Percentiles rank a stretch among this genome's conserved stretches.
Conservation (phyloP, 2,113 vertebrate species). For the Scomber japonicus region DNA sequence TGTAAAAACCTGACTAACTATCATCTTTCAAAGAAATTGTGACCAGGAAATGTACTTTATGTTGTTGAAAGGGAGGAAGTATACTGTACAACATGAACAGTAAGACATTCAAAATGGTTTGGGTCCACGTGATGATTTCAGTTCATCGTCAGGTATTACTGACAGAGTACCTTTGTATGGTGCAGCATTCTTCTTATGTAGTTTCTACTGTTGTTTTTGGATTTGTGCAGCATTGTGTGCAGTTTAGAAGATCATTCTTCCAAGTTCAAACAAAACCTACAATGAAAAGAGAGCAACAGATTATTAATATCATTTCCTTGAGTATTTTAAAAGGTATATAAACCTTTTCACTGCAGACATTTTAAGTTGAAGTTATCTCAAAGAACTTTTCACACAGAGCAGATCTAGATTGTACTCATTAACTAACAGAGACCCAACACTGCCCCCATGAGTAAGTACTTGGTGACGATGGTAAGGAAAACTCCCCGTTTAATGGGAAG, state of each 20-base stretch:
- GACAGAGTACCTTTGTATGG: constrained; percentile 45
- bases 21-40: background rate
- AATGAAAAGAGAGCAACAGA: constrained; percentile 47
- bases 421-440: no score
- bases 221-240: constrained; percentile 4
- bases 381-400: no score
- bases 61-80: background rate
- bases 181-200: constrained; percentile 20
- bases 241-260: constrained; percentile 89
- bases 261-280: constrained; percentile 94
- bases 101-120: constrained; percentile 21
- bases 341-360: no score
- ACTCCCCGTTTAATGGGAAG: no score
- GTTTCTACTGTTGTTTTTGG: background rate
- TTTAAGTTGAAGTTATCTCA: no score
- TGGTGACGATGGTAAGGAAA: no score
- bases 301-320: background rate
- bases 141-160: background rate
- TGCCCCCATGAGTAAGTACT: no score
- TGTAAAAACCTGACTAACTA: no score
- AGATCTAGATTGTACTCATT: no score
- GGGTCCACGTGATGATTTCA: background rate
- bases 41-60: background rate
- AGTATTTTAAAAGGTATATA: no score
- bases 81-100: constrained; percentile 27